Conservation (phyloP, 2,113 vertebrate species). For the Lepisosteus osseus region DNA sequence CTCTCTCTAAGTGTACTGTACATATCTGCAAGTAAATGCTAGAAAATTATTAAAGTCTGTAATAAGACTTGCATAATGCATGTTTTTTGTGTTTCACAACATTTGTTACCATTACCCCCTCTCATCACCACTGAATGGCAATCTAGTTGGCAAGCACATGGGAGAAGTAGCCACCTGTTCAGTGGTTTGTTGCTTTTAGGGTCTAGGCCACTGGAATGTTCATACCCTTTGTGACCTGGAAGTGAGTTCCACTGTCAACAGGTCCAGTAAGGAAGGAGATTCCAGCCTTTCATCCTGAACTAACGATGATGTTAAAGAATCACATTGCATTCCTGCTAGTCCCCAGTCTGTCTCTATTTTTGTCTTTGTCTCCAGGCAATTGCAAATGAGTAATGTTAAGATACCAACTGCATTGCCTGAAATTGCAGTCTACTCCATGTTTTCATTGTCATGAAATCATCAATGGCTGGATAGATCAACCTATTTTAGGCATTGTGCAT, state of each 20-base stretch:
- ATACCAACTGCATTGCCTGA: no score
- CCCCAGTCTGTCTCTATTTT: neutral
- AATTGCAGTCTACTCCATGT: no score
- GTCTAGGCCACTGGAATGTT: constrained; percentile 35
- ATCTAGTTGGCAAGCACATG: neutral
- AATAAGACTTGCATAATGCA: neutral
- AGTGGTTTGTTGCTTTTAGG: constrained; percentile 26
- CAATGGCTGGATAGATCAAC: no score
- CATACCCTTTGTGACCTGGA: constrained; percentile 41
- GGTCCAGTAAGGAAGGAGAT: constrained; percentile 38
- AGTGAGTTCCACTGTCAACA: constrained; percentile 53
- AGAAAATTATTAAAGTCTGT: no score
- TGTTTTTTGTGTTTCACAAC: neutral
- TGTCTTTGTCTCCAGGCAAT: no score
- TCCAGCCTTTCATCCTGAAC: constrained; percentile 41
- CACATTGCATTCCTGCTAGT: constrained; percentile 31
- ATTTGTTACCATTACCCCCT: neutral
- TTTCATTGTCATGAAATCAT: no score
- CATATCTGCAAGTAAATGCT: no score
- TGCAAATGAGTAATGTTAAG: no score
- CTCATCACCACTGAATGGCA: neutral
- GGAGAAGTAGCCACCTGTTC: constrained; percentile 47
- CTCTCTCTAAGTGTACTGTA: no score
- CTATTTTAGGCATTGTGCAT: no score
- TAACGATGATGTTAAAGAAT: constrained; percentile 25